Percentiles rank a stretch among this genome's conserved stretches.
Evolutionary conservation across 2,888 invertebrate species (phyloP).

Genomic region (Actias luna): DNA sequence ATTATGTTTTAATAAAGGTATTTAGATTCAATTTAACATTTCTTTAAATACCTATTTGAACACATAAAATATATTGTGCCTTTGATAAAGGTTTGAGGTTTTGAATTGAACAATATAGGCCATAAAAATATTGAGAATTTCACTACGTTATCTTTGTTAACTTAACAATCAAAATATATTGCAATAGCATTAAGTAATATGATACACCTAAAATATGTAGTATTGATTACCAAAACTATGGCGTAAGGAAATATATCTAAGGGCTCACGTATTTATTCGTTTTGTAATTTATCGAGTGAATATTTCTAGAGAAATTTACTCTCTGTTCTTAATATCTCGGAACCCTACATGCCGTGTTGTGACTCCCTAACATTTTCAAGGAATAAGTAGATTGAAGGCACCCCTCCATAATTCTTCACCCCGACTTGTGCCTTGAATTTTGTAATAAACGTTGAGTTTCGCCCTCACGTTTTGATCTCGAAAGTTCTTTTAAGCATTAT

Average conservation of each 20-base stretch:
- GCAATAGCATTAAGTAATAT: background rate
- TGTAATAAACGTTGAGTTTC: slow-evolving; percentile 10
- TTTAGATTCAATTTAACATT: too few relatives aligned
- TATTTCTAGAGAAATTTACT: background rate
- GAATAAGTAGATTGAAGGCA: background rate
- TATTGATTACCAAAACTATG: background rate
- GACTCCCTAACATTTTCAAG: slow-evolving; percentile 2
- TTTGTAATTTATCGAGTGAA: background rate
- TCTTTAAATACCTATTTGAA: background rate
- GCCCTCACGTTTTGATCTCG: background rate
- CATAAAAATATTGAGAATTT: background rate
- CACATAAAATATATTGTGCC: background rate
- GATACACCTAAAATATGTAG: background rate
- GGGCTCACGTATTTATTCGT: background rate
- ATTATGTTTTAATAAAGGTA: too few relatives aligned
- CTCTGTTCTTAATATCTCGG: background rate
- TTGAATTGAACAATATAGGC: background rate
- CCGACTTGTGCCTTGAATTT: slow-evolving; percentile 11
- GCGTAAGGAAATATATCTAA: background rate
- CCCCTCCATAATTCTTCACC: slow-evolving; percentile 5
- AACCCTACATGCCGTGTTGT: background rate
- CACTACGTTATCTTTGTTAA: background rate
- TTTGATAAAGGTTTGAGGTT: background rate
- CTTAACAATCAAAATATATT: background rate
- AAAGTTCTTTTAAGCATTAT: background rate